These are phyloP conservation scores for Bedellia somnulentella DNA, from an alignment of 2,888 invertebrate genomes.

Conservation along the genomic window DNA sequence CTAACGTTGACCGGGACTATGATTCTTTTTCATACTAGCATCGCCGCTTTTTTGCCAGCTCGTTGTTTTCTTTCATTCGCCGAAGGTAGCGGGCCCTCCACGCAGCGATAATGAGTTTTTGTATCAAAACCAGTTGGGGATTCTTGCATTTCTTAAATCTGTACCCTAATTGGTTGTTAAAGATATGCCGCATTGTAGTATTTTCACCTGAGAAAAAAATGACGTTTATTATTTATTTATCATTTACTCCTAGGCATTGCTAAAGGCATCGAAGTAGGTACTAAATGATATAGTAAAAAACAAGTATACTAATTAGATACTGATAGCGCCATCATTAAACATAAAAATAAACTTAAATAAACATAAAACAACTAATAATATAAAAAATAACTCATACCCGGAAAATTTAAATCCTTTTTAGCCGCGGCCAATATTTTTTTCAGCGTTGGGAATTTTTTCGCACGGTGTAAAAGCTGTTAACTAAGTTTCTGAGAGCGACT, in stretches of 20 bases:
- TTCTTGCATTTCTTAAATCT: constrained; percentile 12
- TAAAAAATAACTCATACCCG: no score
- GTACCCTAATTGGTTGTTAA: constrained; percentile 10
- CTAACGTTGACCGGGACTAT: no score
- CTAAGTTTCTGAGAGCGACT: constrained; percentile 1
- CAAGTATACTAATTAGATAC: no score
- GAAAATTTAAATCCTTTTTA: no score
- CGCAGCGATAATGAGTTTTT: constrained; percentile 14
- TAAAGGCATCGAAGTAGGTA: no score
- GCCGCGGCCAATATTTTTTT: no score
- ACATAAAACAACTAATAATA: no score
- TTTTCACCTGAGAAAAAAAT: constrained; percentile 11
- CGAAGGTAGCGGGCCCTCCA: constrained; percentile 15
- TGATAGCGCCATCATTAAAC: no score
- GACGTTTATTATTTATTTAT: neutral
- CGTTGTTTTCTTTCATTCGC: constrained; percentile 12
- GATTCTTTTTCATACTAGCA: constrained; percentile 1
- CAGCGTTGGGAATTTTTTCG: constrained; percentile 3
- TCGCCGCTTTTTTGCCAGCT: constrained; percentile 3
- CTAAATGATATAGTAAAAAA: no score
- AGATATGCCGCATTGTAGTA: constrained; percentile 9
- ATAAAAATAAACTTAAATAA: no score
- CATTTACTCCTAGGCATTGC: no score
- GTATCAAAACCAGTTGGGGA: constrained; percentile 7
- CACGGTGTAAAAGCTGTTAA: constrained; percentile 2